Percentiles rank a stretch among this genome's conserved stretches.
phyloP scores from a whole-genome alignment of 2,113 vertebrate species.

The Phylloscopus whistleri region DNA sequence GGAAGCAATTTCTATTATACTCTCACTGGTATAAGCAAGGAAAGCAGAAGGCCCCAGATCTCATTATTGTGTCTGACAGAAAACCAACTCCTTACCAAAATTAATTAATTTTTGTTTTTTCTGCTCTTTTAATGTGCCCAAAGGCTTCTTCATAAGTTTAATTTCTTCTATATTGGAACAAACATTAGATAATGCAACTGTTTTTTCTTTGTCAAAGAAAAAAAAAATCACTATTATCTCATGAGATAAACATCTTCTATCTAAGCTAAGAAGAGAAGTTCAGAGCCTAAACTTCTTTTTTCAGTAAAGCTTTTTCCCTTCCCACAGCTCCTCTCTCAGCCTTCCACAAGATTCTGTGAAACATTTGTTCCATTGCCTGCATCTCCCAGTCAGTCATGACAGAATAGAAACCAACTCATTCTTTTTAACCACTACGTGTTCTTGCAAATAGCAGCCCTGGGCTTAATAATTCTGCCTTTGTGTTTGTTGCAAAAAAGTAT shows the following conservation, averaged over 20 bases:
- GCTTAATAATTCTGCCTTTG: not conserved
- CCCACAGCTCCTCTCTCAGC: not conserved
- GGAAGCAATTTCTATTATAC: not conserved
- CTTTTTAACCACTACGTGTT: not conserved
- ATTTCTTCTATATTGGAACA: not conserved
- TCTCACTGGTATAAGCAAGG: not conserved
- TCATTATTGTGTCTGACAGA: not conserved
- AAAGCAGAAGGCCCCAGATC: not conserved
- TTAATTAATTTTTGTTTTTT: constrained; percentile 1
- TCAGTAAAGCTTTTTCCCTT: not conserved
- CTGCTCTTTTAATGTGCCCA: not conserved
- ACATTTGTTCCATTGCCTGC: not conserved
- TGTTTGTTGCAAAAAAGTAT: not conserved
- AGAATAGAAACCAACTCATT: not conserved
- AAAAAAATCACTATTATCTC: not conserved
- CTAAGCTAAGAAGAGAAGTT: not conserved
- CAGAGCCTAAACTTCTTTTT: not conserved
- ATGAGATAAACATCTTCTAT: not conserved
- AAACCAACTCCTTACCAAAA: not conserved
- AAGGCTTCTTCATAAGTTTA: not conserved
- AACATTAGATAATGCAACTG: not conserved
- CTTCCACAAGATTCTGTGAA: not conserved
- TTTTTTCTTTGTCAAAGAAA: not conserved
- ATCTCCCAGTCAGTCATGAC: not conserved
- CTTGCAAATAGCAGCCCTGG: not conserved